Evolutionary conservation across 1,140 invertebrate species (phyloP), one percentile per base, ranked within the genome.

Genomic region (Drosophila parvula): DNA sequence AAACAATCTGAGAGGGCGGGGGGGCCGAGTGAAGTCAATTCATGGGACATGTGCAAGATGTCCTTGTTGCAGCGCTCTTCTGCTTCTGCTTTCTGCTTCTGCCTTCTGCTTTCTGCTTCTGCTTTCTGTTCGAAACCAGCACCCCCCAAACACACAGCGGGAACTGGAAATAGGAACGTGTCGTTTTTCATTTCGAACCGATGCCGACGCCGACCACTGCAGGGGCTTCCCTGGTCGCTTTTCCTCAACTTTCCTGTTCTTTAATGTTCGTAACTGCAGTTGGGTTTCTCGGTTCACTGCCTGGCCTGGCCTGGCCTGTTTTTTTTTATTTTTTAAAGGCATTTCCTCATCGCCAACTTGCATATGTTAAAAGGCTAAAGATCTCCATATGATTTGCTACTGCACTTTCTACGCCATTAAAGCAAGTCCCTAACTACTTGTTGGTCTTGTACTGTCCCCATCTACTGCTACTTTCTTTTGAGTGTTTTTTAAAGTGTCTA

Each of bases 111-210:
- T 22, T 22, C 22, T 60, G 30, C 41, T 47, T 55, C 34, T 55
- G 50, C 16, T 18, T 22, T 22, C 22, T 22, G 22, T 22, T 3
- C 22, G 3, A 30, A 3, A 30, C 30, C 30, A 30, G 30, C 5
- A 30, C 30, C 22, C 48, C 18, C 36, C 10, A 34, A 5, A 28
- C 9, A 34, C 10, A 28, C 9, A 22, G 22, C n/a, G 16, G 47
- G 28, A 18, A 12, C 8, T 36, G 27, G 30, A 2, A 28, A 43
- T 56, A 51, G 59, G 59, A 58, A 74, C 88, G 88, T 90, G 88
- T 90, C 88, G 83, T 81, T 90, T 90, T 90, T 88, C 88, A 88
- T 56, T 88, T 60, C 63, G 53, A 55, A 61, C 62, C 76, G 81
- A 43, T 81, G 30, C 5, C 30, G 30, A 30, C 30, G 64, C 65